Evolutionary conservation across 1,140 invertebrate species (phyloP).

Genomic region (Trichogramma pretiosum): DNA sequence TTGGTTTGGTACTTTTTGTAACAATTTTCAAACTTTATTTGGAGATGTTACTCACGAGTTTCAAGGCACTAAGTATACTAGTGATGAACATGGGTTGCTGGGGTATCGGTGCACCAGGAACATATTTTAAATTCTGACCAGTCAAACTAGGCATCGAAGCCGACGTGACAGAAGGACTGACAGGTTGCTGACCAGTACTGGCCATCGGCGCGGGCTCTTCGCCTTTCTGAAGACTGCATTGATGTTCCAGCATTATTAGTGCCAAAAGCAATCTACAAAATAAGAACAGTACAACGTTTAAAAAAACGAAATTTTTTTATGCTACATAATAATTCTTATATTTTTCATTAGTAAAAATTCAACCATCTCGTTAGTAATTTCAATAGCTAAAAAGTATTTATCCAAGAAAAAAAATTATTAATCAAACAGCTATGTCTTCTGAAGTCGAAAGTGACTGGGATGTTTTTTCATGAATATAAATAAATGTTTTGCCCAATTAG

Average conservation of each 20-base stretch:
- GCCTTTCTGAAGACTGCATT: constrained; percentile 49
- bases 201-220: constrained; percentile 42
- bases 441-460: no score
- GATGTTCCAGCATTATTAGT: constrained; percentile 70
- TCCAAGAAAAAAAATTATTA: no score
- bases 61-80: constrained; percentile 69
- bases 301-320: no score
- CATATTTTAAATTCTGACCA: constrained; percentile 51
- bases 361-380: no score
- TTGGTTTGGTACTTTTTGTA: no score
- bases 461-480: no score
- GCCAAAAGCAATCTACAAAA: constrained; percentile 55
- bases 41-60: constrained; percentile 42
- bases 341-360: no score
- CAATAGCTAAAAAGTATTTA: no score
- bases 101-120: constrained; percentile 58
- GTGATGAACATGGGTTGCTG: constrained; percentile 82
- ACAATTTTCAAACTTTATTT: no score
- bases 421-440: no score
- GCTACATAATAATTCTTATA: no score
- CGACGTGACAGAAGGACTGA: constrained; percentile 27
- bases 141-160: constrained; percentile 39
- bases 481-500: no score
- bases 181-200: constrained; percentile 25
- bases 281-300: constrained; percentile 1